Conservation (phyloP, 1,140 invertebrate genomes). For the Meloidogyne hapla region DNA sequence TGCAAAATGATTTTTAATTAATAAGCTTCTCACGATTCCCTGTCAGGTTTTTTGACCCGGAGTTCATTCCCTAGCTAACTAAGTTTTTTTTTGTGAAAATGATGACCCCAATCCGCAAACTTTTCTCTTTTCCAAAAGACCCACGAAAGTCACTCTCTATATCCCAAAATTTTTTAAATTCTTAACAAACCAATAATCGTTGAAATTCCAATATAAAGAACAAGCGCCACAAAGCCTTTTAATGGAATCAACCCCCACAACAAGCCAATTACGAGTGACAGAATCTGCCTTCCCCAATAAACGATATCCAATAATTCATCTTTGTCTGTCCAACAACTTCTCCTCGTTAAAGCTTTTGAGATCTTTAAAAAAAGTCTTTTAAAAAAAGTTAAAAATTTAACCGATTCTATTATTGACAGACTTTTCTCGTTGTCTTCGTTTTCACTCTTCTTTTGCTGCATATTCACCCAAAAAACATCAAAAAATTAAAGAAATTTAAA, state of each 20-base stretch:
- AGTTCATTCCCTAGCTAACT: too few relatives aligned
- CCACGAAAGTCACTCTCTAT: too few relatives aligned
- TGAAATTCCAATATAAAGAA: conserved; percentile 54
- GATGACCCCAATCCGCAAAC: too few relatives aligned
- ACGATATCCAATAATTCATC: conserved; percentile 59
- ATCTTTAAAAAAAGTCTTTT: conserved; percentile 40
- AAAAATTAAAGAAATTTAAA: background rate
- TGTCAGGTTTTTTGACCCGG: too few relatives aligned
- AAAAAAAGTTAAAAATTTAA: background rate
- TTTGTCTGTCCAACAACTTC: conserved; percentile 54
- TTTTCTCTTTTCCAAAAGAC: too few relatives aligned
- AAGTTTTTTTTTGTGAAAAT: too few relatives aligned
- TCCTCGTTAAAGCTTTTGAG: conserved; percentile 45
- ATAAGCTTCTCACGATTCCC: background rate
- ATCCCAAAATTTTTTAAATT: too few relatives aligned
- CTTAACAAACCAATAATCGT: conserved; percentile 32
- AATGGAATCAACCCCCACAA: conserved; percentile 56
- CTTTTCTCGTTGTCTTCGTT: background rate
- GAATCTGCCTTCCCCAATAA: conserved; percentile 59
- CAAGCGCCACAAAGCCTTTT: conserved; percentile 51
- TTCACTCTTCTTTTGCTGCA: background rate
- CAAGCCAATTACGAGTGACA: conserved; percentile 53
- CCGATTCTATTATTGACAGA: background rate
- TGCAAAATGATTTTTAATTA: background rate
- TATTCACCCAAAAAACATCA: background rate